Percentiles rank a stretch among this genome's conserved stretches.
These are phyloP conservation scores for Corythoichthys haematopterus DNA, from an alignment of 2,113 vertebrate species.

Conservation along the genomic window DNA sequence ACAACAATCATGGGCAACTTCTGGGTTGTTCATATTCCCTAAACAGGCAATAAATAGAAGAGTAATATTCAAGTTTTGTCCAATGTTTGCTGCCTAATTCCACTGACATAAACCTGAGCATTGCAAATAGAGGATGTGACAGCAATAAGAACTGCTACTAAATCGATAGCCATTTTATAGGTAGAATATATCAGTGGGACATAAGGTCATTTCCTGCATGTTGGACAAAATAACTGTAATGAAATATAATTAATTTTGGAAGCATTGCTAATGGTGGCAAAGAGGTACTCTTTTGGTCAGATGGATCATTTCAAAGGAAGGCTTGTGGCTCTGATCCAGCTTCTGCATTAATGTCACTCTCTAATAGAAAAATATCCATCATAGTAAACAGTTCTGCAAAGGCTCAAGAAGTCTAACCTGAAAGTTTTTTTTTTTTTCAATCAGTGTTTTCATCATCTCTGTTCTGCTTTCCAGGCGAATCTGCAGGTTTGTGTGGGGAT, in stretches of 20 bases:
- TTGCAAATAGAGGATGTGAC: constrained; percentile 13
- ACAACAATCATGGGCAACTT: constrained; percentile 48
- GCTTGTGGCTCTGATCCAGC: constrained; percentile 4
- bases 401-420: neutral
- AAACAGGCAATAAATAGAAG: constrained; percentile 27
- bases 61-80: constrained; percentile 33
- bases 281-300: neutral
- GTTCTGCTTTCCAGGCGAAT: constrained; percentile 72
- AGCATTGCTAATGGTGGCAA: neutral
- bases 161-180: constrained; percentile 33
- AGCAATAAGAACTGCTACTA: constrained; percentile 3
- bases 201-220: constrained; percentile 19
- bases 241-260: neutral
- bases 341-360: neutral
- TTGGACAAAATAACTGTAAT: constrained; percentile 23
- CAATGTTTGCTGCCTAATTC: constrained; percentile 27
- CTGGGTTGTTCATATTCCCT: constrained; percentile 38
- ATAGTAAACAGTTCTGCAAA: neutral
- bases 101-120: constrained; percentile 19
- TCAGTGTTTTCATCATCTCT: neutral
- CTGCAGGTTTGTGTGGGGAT: constrained; percentile 82
- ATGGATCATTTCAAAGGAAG: neutral
- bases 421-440: neutral
- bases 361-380: constrained; percentile 11
- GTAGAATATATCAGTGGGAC: constrained; percentile 3